These are phyloP conservation scores for Lithobates pipiens DNA, from an alignment of 2,797 vertebrate species.

Conservation along the genomic window DNA sequence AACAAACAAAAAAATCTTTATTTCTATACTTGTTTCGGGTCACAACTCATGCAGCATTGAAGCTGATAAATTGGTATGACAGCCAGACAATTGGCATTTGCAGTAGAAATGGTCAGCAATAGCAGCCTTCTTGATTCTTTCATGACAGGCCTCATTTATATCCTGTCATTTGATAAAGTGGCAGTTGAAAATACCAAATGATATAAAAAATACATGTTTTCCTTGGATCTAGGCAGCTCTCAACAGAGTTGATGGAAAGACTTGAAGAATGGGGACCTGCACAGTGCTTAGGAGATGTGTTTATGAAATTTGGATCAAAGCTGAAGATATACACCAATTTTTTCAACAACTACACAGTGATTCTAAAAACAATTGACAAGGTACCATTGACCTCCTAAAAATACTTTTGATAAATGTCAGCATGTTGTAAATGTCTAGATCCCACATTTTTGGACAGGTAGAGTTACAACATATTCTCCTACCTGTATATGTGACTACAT, in stretches of 20 bases:
- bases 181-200: not conserved
- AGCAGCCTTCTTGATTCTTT: not conserved
- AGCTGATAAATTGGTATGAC: too few relatives aligned
- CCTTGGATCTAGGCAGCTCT: slow-evolving; percentile 71
- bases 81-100: too few relatives aligned
- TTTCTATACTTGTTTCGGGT: too few relatives aligned
- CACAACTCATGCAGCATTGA: too few relatives aligned
- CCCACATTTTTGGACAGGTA: too few relatives aligned
- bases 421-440: too few relatives aligned
- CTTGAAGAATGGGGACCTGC: slow-evolving; percentile 79
- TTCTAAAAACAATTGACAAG: slow-evolving; percentile 82
- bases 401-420: too few relatives aligned
- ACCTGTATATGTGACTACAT: too few relatives aligned
- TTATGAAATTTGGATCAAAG: slow-evolving; percentile 77
- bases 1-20: too few relatives aligned
- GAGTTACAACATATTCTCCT: too few relatives aligned
- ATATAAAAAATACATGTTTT: not conserved
- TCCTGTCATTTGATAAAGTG: too few relatives aligned
- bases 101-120: too few relatives aligned
- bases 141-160: not conserved
- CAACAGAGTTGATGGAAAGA: slow-evolving; percentile 73
- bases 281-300: slow-evolving; percentile 82
- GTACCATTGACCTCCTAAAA: slow-evolving; percentile 62
- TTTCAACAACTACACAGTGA: slow-evolving; percentile 83
- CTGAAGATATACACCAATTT: slow-evolving; percentile 81